phyloP scores from a whole-genome alignment of 1,140 invertebrate species.

The Pseudomyrmex dendroicus region DNA sequence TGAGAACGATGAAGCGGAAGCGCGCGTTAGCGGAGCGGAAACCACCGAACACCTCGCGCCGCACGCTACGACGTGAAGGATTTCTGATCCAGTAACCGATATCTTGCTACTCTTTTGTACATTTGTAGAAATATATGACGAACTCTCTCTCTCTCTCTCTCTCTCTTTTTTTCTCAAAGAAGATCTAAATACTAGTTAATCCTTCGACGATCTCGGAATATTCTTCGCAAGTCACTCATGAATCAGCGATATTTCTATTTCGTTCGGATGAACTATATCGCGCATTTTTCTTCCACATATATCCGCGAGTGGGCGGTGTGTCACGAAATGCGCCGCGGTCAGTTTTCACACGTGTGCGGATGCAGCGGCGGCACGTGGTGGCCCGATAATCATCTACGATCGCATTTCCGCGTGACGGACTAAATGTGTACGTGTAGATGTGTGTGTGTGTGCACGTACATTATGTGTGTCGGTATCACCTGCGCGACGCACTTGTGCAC shows the following conservation, averaged over 20 bases:
- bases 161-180: too few relatives aligned
- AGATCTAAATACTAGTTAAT: too few relatives aligned
- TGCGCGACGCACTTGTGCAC: constrained; percentile 19
- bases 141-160: neutral
- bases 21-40: constrained; percentile 37
- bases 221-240: neutral
- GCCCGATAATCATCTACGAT: constrained; percentile 29
- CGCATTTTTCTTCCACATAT: neutral
- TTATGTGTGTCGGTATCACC: neutral
- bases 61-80: neutral
- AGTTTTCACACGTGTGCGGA: constrained; percentile 17
- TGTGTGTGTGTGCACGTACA: too few relatives aligned
- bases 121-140: neutral
- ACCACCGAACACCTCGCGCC: constrained; percentile 36
- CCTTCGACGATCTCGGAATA: neutral
- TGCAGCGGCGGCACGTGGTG: constrained; percentile 62
- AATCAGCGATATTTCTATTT: constrained; percentile 2
- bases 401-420: constrained; percentile 40
- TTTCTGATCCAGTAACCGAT: constrained; percentile 35
- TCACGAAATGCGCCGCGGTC: constrained; percentile 42
- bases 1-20: constrained; percentile 17
- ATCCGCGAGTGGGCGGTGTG: constrained; percentile 20
- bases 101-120: neutral
- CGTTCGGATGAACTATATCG: neutral
- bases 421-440: neutral